Evolutionary conservation across 2,797 vertebrate genomes (phyloP).

Genomic region (Crax fasciolata): DNA sequence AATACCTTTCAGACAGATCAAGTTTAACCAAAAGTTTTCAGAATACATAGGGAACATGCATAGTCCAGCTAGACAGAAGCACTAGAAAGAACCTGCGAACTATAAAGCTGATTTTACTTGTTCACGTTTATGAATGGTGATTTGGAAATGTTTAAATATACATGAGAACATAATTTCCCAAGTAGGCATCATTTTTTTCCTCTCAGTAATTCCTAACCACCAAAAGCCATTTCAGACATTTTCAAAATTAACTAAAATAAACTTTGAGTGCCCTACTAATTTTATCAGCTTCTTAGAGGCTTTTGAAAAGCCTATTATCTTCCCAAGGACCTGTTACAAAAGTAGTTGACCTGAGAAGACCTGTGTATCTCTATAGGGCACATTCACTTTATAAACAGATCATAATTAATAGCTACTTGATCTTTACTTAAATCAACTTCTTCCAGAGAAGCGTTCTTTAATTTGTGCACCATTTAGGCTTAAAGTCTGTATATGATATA

Average conservation of each 20-base stretch:
- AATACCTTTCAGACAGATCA: slow-evolving; percentile 16
- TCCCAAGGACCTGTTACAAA: neutral
- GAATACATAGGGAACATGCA: neutral
- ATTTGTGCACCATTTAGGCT: neutral
- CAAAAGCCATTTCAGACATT: neutral
- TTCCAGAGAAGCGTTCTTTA: neutral
- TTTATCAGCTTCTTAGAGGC: neutral
- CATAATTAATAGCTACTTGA: neutral
- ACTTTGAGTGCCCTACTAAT: neutral
- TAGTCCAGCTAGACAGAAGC: neutral
- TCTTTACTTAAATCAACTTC: neutral
- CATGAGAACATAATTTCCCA: neutral
- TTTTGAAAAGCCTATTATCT: slow-evolving; percentile 41
- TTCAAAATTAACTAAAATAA: neutral
- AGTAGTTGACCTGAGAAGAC: slow-evolving; percentile 12
- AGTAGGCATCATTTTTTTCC: neutral
- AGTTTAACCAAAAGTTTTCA: slow-evolving; percentile 1
- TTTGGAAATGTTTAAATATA: neutral
- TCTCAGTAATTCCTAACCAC: neutral
- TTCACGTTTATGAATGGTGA: neutral
- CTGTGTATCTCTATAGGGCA: neutral
- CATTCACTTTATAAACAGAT: neutral
- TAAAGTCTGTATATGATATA: neutral
- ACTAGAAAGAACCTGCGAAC: neutral
- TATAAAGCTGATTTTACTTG: neutral